These are phyloP conservation scores for Tenualosa ilisha DNA, from an alignment of 2,797 vertebrate genomes.

Conservation along the genomic window DNA sequence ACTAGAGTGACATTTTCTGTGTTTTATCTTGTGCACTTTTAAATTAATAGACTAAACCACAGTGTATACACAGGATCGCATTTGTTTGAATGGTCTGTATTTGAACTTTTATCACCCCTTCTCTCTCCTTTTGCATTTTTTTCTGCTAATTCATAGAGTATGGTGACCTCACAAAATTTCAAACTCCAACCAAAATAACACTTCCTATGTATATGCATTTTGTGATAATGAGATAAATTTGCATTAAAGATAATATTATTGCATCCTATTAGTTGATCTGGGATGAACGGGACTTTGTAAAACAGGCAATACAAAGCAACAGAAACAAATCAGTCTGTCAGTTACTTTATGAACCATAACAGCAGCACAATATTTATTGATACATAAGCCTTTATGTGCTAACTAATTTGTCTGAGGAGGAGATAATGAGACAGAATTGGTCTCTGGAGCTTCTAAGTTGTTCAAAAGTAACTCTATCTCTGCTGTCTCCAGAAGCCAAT, in stretches of 20 bases:
- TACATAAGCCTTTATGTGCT: background rate
- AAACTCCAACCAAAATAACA: conserved; percentile 14
- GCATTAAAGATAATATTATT: conserved; percentile 2
- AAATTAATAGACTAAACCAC: conserved; percentile 13
- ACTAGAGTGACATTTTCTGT: conserved; percentile 13
- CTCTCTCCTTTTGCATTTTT: background rate
- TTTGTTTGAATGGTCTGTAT: conserved; percentile 14
- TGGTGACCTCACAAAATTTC: background rate
- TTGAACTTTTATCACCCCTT: background rate
- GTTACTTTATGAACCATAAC: background rate
- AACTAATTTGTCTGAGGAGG: conserved; percentile 21
- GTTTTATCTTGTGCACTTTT: conserved; percentile 27
- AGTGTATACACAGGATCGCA: conserved; percentile 9
- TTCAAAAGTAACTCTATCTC: conserved; percentile 3
- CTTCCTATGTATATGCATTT: conserved; percentile 1
- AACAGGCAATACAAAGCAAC: background rate
- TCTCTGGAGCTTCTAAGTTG: conserved; percentile 7
- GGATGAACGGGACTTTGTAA: background rate
- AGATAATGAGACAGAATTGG: background rate
- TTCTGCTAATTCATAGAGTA: background rate
- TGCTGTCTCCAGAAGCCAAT: background rate
- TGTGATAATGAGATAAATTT: background rate
- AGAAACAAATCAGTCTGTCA: background rate
- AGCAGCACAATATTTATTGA: background rate
- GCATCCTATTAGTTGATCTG: background rate